Conservation (phyloP, 1,140 invertebrate species). For the Brachystomella parvula region DNA sequence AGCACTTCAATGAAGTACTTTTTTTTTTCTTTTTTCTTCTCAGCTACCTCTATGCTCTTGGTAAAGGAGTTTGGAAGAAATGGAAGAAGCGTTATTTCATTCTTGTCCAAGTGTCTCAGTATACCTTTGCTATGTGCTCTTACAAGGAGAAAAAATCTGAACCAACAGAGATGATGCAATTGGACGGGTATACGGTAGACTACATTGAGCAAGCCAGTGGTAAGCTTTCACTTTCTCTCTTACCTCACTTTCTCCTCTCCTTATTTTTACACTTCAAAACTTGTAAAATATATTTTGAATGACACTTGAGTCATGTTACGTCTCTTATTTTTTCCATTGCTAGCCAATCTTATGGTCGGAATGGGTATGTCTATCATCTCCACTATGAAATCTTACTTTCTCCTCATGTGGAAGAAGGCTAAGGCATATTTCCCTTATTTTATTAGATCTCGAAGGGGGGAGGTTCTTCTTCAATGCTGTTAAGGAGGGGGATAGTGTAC, state of each 20-base stretch:
- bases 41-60: constrained; percentile 85
- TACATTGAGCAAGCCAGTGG: constrained; percentile 91
- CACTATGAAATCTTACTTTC: not conserved
- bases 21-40: constrained; percentile 37
- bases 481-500: constrained; percentile 92
- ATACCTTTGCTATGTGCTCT: constrained; percentile 99
- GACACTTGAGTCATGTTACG: not conserved
- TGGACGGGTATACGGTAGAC: constrained; percentile 98
- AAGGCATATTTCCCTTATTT: constrained; percentile 12
- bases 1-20: not conserved
- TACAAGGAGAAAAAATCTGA: constrained; percentile 99
- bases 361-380: constrained; percentile 51
- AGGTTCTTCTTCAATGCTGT: constrained; percentile 97
- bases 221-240: constrained; percentile 43
- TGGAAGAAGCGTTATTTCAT: constrained; percentile 99
- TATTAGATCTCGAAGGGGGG: constrained; percentile 69
- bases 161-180: constrained; percentile 98
- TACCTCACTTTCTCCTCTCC: no score
- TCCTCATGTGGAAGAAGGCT: not conserved
- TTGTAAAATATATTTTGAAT: not conserved
- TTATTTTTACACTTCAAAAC: not conserved
- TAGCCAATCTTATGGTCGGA: constrained; percentile 81
- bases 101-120: constrained; percentile 97
- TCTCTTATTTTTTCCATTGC: constrained; percentile 39
- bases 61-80: constrained; percentile 98